Evolutionary conservation across 2,888 invertebrate species (phyloP), one percentile per base, ranked within the genome.

Genomic region (Monoplex corrugatus): DNA sequence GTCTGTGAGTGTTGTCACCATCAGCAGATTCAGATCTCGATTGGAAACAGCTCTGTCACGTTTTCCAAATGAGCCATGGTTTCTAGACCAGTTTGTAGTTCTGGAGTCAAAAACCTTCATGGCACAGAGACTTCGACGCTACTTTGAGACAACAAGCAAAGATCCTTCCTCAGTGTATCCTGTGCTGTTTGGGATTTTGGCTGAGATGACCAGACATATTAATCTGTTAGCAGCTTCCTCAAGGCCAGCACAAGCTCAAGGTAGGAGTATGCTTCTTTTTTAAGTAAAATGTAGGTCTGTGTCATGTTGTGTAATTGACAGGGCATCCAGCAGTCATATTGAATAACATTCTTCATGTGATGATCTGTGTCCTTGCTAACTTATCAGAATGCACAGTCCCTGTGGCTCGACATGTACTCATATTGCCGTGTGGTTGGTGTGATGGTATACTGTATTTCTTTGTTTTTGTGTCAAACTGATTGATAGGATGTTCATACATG

Each of bases 31-130:
- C 8, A 91, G 95, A 19, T 89, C 90, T 10, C 90, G 91, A 28
- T 87, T 96, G 72, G 91, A 92, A 87, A 83, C 88, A 75, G 94
- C 94, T 28, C 89, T 95, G 68, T 86, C 90, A 10, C 83, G 91
- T 23, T 95, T 93, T 89, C 95, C 95, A 32, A 91, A 93, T 44
- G 92, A 93, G 88, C 50, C 91, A 2, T 83, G 91, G 43, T 94
- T 95, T 75, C 92, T 95, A 38, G 87, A 91, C n/a, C 57, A 94
- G 50, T 94, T 94, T 88, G 90, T 95, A 10, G 93, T 94, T 35
- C 88, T 94, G 8, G 96, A 96, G 90, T 86, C 91, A 35, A 89
- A 92, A 50, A 94, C 94, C 10, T 92, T 94, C 88, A 93, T 95
- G 19, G 91, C 93, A 2, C 94, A 95, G 2, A 90, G 94, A n/a